Evolutionary conservation across 2,888 invertebrate genomes (phyloP).

Genomic region (Taenaris catops): DNA sequence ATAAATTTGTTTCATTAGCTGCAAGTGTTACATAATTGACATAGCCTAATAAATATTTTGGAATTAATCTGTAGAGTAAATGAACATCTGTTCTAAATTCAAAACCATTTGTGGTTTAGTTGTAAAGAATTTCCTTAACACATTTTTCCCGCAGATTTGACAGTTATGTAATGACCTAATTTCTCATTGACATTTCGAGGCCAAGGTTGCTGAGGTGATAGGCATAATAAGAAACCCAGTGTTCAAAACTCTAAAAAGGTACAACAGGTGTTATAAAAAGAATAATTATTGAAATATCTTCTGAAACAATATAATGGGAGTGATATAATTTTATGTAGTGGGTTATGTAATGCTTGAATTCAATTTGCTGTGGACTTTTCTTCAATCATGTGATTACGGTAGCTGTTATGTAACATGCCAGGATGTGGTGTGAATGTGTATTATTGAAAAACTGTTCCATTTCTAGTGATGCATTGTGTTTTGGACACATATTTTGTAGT

Average conservation of each 20-base stretch:
- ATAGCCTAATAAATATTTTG: neutral
- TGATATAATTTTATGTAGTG: conserved; percentile 17
- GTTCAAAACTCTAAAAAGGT: too few species aligned
- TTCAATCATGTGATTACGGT: conserved; percentile 58
- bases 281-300: neutral
- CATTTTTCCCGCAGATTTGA: conserved; percentile 34
- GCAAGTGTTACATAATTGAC: conserved; percentile 47
- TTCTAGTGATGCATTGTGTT: conserved; percentile 19
- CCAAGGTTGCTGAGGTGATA: conserved; percentile 42
- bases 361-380: conserved; percentile 47
- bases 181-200: conserved; percentile 39
- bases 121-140: conserved; percentile 24
- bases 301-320: too few species aligned
- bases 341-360: conserved; percentile 30
- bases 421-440: conserved; percentile 1
- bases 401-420: conserved; percentile 55
- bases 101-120: conserved; percentile 27
- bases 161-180: conserved; percentile 61
- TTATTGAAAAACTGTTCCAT: conserved; percentile 8
- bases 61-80: neutral
- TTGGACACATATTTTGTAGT: conserved; percentile 40
- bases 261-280: too few species aligned
- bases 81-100: conserved; percentile 17
- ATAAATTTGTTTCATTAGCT: conserved; percentile 58
- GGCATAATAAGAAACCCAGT: too few species aligned